Conservation (phyloP, 1,140 invertebrate species). For the Carposina sasakii region DNA sequence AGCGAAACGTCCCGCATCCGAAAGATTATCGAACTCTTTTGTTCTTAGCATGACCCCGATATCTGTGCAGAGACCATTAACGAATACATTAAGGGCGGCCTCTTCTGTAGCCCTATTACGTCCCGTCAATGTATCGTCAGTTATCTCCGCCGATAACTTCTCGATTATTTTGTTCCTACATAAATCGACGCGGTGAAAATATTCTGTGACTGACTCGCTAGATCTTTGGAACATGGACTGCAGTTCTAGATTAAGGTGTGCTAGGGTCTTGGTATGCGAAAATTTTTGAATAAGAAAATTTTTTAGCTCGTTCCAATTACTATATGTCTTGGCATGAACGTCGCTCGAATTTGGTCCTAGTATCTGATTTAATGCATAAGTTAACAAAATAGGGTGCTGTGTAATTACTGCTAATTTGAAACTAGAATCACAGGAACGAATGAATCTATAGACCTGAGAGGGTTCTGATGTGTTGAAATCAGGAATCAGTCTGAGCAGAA, state of each 20-base stretch:
- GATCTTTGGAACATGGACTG: slow-evolving; percentile 15
- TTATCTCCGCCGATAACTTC: slow-evolving; percentile 15
- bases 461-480: slow-evolving; percentile 17
- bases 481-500: slow-evolving; percentile 20
- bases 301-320: neutral
- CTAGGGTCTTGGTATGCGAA: slow-evolving; percentile 14
- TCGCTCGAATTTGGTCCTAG: slow-evolving; percentile 4
- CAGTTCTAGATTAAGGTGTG: slow-evolving; percentile 16
- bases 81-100: slow-evolving; percentile 13
- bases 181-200: slow-evolving; percentile 15
- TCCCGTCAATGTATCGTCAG: neutral
- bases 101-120: slow-evolving; percentile 12
- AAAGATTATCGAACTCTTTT: slow-evolving; percentile 8
- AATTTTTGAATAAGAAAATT: slow-evolving; percentile 12
- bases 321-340: slow-evolving; percentile 5
- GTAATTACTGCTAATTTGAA: slow-evolving; percentile 8
- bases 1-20: slow-evolving; percentile 11
- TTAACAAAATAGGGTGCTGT: slow-evolving; percentile 1
- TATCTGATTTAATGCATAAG: slow-evolving; percentile 16
- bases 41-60: slow-evolving; percentile 16
- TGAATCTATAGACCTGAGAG: slow-evolving; percentile 20
- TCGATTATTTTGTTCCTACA: slow-evolving; percentile 16
- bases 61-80: slow-evolving; percentile 12
- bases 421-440: slow-evolving; percentile 21
- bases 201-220: slow-evolving; percentile 7